Base-by-base conservation (phyloP, 2,888 invertebrate genomes). In the Mermis nigrescens region DNA sequence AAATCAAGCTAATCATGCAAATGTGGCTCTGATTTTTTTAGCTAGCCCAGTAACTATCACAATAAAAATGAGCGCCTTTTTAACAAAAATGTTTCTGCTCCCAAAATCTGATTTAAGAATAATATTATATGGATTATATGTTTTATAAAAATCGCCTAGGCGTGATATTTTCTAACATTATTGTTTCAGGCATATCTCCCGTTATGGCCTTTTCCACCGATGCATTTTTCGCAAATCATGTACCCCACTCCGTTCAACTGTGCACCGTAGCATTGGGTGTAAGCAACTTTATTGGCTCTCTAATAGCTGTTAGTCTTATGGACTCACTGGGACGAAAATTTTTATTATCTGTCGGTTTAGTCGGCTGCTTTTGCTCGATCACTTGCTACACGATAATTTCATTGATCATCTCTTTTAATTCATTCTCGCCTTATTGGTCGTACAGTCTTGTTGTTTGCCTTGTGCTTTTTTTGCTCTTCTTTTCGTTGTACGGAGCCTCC, bases 151-250 rank as follows among this genome's bases (percentile, higher is more conserved):
- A n/a, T n/a, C n/a, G n/a, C n/a, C n/a, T n/a, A n/a, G n/a, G n/a
- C n/a, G n/a, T n/a, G n/a, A n/a, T n/a, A n/a, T n/a, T n/a, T n/a
- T n/a, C n/a, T n/a, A n/a, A n/a, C n/a, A n/a, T n/a, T n/a, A n/a
- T n/a, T n/a, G n/a, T n/a, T n/a, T n/a, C n/a, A n/a, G 38, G 48
- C 24, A 48, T 48, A n/a, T 48, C 48, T 7, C 48, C 48, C 48
- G 48, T 48, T 12, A 48, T 48, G 48, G 24, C 48, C 24, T 48
- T n/a, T 48, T 48, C 48, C 19, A 48, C 48, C 19, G 48, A 12
- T 4, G 48, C 48, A 12, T 48, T n/a, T 24, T n/a, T n/a, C 19
- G 24, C 4, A 7, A 48, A 48, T 48, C 48, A 24, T 7, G 19
- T 48, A 7, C 48, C 48, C 19, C 12, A 7, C 19, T 24, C 12